Base-by-base conservation (phyloP, 1,140 invertebrate species). In the Drosophila athabasca region DNA sequence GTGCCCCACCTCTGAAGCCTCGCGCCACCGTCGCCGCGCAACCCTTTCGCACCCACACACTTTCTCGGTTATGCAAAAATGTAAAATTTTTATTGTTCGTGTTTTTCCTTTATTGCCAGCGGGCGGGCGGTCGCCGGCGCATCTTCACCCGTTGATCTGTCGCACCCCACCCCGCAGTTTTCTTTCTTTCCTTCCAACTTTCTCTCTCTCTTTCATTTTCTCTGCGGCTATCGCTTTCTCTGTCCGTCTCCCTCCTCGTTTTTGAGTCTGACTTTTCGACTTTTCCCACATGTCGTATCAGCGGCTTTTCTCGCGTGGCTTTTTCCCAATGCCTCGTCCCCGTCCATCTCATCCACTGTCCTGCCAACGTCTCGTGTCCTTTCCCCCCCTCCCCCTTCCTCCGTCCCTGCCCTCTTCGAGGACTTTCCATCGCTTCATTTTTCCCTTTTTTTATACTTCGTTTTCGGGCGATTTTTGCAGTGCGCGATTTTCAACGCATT, bases 261-360 rank as follows among this genome's bases (percentile, higher is more conserved):
- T 54, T 57, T 17, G 17, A 54, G 61, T 24, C 65, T 59, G 79
- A 83, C 82, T 87, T 88, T 74, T 79, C 62, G 62, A 74, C 83
- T 88, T 88, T 88, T 88, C 84, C 83, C 83, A 88, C 83, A 88
- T 88, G 79, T 88, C 83, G 83, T 76, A 88, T 88, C 78, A 82
- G 67, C 54, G 76, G 53, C 76, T 87, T 82, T 82, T 81, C 78
- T 75, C 82, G 82, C 75, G 82, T 87, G 82, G 78, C 78, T 73
- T 75, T 80, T 54, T 46, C 73, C 59, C 78, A 52, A 26, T 61
- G 44, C 31, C 43, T 43, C 6, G 24, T 44, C 26, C 44, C 48
- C 41, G 15, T 17, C 17, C 35, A 4, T 13, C 17, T 7, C 24
- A 22, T 24, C n/a, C 9, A 50, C 44, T 2, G 29, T 39, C 35